These are phyloP conservation scores for Spisula solida DNA, from an alignment of 2,888 invertebrate genomes.

Conservation along the genomic window DNA sequence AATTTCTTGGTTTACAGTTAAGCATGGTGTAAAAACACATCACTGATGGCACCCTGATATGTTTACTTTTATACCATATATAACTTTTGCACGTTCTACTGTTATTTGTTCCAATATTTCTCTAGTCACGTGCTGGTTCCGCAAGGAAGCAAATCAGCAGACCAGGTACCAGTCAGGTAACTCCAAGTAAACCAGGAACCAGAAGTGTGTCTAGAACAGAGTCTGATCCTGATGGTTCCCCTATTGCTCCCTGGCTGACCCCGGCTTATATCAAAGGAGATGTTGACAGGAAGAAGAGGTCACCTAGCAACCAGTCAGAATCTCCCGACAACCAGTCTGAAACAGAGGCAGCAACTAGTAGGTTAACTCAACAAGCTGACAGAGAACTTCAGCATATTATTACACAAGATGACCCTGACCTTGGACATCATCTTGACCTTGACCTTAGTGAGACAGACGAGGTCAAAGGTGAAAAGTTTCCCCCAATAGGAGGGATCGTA, in stretches of 20 bases:
- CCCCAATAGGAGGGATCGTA: slow-evolving; percentile 51
- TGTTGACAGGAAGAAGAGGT: slow-evolving; percentile 7
- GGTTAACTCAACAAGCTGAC: slow-evolving; percentile 58
- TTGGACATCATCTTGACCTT: not conserved
- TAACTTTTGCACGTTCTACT: not conserved
- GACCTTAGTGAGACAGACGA: not conserved
- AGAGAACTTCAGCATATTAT: slow-evolving; percentile 50
- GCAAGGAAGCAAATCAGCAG: not conserved
- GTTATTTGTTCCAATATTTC: slow-evolving; percentile 6
- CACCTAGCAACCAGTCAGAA: slow-evolving; percentile 10
- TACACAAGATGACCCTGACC: slow-evolving; percentile 8
- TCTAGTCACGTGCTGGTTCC: slow-evolving; percentile 28
- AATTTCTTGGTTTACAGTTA: no score
- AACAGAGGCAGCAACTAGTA: slow-evolving; percentile 28
- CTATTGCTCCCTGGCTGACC: slow-evolving; percentile 58
- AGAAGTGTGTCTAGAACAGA: not conserved
- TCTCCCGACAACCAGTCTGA: not conserved
- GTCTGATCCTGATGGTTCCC: not conserved
- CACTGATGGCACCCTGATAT: no score
- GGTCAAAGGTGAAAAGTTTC: slow-evolving; percentile 26
- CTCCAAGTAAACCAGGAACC: not conserved
- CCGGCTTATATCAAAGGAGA: slow-evolving; percentile 40
- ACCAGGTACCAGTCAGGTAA: not conserved
- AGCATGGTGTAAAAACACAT: no score
- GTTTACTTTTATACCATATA: no score